Evolutionary conservation across 2,888 invertebrate species (phyloP).

Genomic region (Dasypolia templi): DNA sequence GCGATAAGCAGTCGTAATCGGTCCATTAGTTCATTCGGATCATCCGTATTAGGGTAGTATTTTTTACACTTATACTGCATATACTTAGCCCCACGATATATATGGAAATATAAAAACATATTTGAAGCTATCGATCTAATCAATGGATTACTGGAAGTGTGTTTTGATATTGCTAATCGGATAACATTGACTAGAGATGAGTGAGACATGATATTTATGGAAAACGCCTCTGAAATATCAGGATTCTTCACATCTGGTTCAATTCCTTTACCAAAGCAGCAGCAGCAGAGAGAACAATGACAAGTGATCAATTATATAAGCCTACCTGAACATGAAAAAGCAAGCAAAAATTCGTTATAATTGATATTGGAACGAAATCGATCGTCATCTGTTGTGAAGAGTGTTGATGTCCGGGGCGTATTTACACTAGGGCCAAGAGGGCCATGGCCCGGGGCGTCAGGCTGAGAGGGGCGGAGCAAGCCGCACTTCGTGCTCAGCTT

Average conservation of each 20-base stretch:
- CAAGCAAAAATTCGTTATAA: conserved; percentile 3
- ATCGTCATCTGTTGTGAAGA: neutral
- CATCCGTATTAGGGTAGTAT: conserved; percentile 3
- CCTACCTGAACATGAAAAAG: conserved; percentile 12
- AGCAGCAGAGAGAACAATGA: neutral
- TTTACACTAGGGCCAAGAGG: too few relatives aligned
- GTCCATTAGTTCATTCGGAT: conserved; percentile 8
- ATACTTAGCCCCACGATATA: conserved; percentile 1
- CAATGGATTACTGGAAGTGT: conserved; percentile 8
- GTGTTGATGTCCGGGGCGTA: conserved; percentile 4
- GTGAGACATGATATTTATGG: conserved; percentile 2
- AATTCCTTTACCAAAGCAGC: neutral
- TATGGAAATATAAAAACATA: conserved; percentile 9
- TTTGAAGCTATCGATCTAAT: conserved; percentile 9
- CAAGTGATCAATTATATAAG: conserved; percentile 11
- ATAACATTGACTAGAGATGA: conserved; percentile 7
- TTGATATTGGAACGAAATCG: neutral
- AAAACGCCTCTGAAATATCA: conserved; percentile 12
- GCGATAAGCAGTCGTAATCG: conserved; percentile 10
- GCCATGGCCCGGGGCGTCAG: too few relatives aligned
- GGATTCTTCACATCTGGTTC: conserved; percentile 1
- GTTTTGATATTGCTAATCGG: conserved; percentile 3
- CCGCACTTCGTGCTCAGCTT: too few relatives aligned
- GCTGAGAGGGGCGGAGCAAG: too few relatives aligned
- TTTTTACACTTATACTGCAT: too few relatives aligned